Conservation (phyloP, 2,113 vertebrate genomes). For the Sterna hirundo region DNA sequence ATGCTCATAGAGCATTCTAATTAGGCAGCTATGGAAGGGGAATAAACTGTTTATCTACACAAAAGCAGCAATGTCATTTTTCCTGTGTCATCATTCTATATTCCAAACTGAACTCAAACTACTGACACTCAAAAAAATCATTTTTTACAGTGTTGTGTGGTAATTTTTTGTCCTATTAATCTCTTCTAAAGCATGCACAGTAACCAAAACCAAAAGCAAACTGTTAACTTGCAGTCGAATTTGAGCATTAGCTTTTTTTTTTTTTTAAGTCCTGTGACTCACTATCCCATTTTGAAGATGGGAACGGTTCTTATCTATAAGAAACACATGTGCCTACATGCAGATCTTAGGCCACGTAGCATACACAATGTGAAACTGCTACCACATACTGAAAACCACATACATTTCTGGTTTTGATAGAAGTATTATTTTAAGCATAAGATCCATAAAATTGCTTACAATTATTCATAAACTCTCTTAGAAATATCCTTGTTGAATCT, state of each 20-base stretch:
- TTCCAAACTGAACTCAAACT: background rate
- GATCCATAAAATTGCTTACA: background rate
- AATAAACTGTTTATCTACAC: background rate
- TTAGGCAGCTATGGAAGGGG: background rate
- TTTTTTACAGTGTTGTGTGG: background rate
- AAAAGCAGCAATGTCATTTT: background rate
- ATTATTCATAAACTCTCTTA: background rate
- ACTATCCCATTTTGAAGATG: background rate
- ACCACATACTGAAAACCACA: too few relatives aligned
- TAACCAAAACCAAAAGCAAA: background rate
- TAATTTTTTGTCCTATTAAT: background rate
- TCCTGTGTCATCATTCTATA: background rate
- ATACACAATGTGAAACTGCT: background rate
- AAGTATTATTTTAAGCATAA: background rate
- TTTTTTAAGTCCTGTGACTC: background rate
- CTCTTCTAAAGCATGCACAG: background rate
- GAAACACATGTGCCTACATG: conserved; percentile 1
- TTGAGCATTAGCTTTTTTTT: background rate
- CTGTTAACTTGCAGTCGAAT: background rate
- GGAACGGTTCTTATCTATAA: conserved; percentile 36
- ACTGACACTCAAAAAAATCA: background rate
- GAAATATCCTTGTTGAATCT: background rate
- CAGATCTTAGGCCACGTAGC: background rate
- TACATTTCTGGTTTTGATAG: background rate
- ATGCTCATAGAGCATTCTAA: background rate